Percentiles rank a stretch among this genome's conserved stretches.
phyloP scores from a whole-genome alignment of 2,888 invertebrate species.

The Drosophila longiperda region DNA sequence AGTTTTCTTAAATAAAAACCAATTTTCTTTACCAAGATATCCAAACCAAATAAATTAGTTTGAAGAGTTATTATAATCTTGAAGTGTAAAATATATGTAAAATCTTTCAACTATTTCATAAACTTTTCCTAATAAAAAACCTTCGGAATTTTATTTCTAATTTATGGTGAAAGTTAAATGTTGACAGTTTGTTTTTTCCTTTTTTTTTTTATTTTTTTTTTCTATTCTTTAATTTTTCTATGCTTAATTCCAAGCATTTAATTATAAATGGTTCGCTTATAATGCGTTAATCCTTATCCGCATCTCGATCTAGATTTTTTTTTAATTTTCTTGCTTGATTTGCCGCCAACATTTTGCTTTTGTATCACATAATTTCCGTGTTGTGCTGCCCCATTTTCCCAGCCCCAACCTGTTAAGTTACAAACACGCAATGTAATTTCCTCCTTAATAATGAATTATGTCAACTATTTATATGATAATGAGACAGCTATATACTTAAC shows the following conservation, averaged over 20 bases:
- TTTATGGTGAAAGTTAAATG: background rate
- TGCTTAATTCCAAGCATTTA: background rate
- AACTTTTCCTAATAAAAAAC: background rate
- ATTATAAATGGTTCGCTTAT: background rate
- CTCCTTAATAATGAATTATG: conserved; percentile 52
- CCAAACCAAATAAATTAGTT: background rate
- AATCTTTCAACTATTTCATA: background rate
- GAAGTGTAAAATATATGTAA: background rate
- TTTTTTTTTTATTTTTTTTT: background rate
- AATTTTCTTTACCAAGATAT: background rate
- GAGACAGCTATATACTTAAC: conserved; percentile 23
- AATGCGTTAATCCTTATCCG: background rate
- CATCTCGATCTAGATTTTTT: conserved; percentile 9
- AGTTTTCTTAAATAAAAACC: background rate
- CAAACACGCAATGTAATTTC: conserved; percentile 71
- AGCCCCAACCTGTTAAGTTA: conserved; percentile 55
- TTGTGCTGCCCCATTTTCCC: conserved; percentile 18
- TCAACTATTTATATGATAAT: conserved; percentile 68
- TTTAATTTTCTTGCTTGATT: conserved; percentile 2
- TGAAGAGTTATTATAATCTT: background rate
- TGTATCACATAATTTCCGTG: conserved; percentile 37
- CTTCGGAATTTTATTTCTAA: background rate
- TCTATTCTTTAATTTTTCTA: background rate
- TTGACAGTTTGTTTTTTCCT: background rate
- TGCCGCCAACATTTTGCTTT: conserved; percentile 2